Evolutionary conservation across 2,888 invertebrate genomes (phyloP).

Genomic region (Xylota sylvarum): DNA sequence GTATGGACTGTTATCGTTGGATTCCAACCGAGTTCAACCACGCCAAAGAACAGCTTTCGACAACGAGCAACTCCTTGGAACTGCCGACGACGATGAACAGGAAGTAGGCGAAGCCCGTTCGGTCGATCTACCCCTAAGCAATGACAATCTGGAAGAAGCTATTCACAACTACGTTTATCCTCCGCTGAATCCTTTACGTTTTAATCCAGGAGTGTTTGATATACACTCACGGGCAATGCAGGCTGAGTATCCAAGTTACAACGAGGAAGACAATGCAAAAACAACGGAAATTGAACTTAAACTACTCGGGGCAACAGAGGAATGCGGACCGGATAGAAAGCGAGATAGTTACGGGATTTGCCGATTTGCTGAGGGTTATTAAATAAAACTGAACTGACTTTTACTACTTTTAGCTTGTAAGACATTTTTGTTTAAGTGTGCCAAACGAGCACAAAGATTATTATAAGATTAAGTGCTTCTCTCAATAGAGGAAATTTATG

Average conservation of each 20-base stretch:
- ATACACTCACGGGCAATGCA: conserved; percentile 60
- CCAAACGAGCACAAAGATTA: conserved; percentile 38
- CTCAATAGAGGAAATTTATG: neutral
- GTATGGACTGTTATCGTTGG: conserved; percentile 79
- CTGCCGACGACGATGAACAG: conserved; percentile 78
- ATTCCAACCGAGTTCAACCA: conserved; percentile 78
- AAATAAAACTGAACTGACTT: conserved; percentile 72
- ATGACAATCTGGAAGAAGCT: conserved; percentile 60
- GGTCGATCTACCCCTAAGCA: conserved; percentile 55
- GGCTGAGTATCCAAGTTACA: conserved; percentile 66
- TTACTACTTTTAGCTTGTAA: conserved; percentile 64
- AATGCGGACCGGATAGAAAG: conserved; percentile 90
- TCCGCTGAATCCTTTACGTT: conserved; percentile 64
- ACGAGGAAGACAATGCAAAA: conserved; percentile 62
- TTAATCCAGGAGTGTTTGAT: conserved; percentile 55
- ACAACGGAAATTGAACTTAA: conserved; percentile 72
- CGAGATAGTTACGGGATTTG: conserved; percentile 90
- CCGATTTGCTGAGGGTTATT: conserved; percentile 84
- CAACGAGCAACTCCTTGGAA: conserved; percentile 63
- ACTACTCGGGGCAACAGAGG: conserved; percentile 89
- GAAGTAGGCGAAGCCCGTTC: conserved; percentile 56
- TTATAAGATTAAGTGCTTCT: conserved; percentile 21
- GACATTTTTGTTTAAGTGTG: conserved; percentile 55
- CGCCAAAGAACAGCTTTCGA: conserved; percentile 46
- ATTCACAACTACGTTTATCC: conserved; percentile 70